Evolutionary conservation across 2,888 invertebrate genomes (phyloP).

Genomic region (Ischnura elegans): DNA sequence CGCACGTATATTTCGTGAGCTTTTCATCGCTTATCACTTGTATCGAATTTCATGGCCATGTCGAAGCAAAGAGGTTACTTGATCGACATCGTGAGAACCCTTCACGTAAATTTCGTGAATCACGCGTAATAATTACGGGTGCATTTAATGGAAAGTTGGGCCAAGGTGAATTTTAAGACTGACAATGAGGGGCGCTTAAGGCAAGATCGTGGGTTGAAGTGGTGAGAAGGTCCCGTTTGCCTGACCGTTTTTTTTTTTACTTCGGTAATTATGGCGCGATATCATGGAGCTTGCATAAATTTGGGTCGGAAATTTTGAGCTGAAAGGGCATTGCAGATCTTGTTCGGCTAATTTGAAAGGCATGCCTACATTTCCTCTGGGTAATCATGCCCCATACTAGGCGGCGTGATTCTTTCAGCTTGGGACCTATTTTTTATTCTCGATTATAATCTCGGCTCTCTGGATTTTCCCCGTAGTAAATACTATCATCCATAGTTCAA

Average conservation of each 20-base stretch:
- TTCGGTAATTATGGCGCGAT: not conserved
- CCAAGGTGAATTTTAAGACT: not conserved
- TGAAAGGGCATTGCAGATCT: not conserved
- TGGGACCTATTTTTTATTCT: too few relatives aligned
- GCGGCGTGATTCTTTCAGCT: too few relatives aligned
- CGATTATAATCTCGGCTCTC: too few relatives aligned
- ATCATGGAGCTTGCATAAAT: not conserved
- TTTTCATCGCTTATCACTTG: too few relatives aligned
- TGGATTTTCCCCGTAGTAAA: too few relatives aligned
- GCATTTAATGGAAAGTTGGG: not conserved
- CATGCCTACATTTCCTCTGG: not conserved
- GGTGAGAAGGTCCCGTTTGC: not conserved
- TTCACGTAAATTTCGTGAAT: not conserved
- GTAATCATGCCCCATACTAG: not conserved
- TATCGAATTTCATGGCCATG: too few relatives aligned
- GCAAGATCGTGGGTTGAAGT: not conserved
- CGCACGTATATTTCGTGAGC: too few relatives aligned
- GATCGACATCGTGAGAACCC: too few relatives aligned
- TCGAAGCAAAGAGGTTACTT: too few relatives aligned
- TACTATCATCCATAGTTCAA: too few relatives aligned
- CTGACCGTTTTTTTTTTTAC: not conserved
- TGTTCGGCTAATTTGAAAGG: too few relatives aligned
- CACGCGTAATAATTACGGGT: not conserved
- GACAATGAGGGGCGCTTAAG: too few relatives aligned
- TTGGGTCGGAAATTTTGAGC: not conserved